phyloP scores from a whole-genome alignment of 2,888 invertebrate genomes.

The Parascotia fuliginaria region DNA sequence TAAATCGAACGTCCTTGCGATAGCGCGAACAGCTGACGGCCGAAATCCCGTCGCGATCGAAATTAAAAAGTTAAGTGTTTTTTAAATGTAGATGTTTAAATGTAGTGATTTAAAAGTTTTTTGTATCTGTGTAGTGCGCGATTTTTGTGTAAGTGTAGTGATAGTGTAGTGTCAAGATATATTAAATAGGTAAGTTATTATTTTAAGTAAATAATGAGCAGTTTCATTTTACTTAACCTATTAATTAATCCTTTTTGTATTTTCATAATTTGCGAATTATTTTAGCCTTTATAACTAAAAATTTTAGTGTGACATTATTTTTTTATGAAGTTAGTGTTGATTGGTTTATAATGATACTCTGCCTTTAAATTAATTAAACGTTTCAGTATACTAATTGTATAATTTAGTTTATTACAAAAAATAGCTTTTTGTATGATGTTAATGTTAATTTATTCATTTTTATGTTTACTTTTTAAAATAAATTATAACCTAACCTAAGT shows the following conservation, averaged over 20 bases:
- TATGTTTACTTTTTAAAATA: neutral
- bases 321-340: neutral
- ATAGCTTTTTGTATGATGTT: too few species aligned
- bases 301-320: constrained; percentile 16
- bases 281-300: constrained; percentile 10
- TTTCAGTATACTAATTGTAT: neutral
- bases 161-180: constrained; percentile 33
- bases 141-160: constrained; percentile 47
- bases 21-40: constrained; percentile 72
- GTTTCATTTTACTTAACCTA: constrained; percentile 9
- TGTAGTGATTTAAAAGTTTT: constrained; percentile 26
- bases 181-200: constrained; percentile 41
- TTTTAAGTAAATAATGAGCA: constrained; percentile 11
- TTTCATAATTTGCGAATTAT: constrained; percentile 16
- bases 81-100: constrained; percentile 15
- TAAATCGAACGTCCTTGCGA: constrained; percentile 69
- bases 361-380: neutral
- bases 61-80: constrained; percentile 37
- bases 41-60: constrained; percentile 35
- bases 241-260: neutral
- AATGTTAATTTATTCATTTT: neutral
- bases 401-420: neutral
- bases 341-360: neutral
- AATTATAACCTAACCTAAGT: neutral
- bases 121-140: constrained; percentile 44